Conservation (phyloP, 2,797 vertebrate genomes). For the Tokudaia muenninki region DNA sequence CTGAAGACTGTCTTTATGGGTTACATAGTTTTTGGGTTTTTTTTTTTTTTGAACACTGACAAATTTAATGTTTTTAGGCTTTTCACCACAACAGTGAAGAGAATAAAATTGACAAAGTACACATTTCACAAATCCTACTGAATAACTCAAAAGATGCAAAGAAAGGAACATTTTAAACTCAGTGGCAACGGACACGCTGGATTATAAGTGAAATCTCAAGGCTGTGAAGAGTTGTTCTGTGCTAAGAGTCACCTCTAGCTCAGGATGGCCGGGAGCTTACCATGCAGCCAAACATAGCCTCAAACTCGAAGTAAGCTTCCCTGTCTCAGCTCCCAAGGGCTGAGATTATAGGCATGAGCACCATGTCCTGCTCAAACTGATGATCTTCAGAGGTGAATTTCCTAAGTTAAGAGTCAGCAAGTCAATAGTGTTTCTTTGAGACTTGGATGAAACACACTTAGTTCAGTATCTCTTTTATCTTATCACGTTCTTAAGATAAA, state of each 20-base stretch:
- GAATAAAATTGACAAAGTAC: neutral
- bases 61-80: neutral
- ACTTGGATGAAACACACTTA: neutral
- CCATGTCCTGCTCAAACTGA: neutral
- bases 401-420: neutral
- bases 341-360: neutral
- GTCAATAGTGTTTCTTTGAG: neutral
- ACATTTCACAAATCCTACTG: neutral
- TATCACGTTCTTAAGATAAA: neutral
- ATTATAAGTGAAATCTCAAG: neutral
- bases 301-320: neutral
- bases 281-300: neutral
- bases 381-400: neutral
- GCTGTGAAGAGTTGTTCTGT: neutral
- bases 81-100: constrained; percentile 20
- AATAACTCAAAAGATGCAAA: neutral
- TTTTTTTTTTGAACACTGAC: no score
- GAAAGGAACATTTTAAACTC: neutral
- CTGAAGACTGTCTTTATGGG: neutral
- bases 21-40: neutral
- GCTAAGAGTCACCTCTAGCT: neutral
- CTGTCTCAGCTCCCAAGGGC: neutral
- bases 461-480: neutral
- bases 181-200: neutral
- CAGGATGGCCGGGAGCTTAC: neutral